phyloP scores from a whole-genome alignment of 2,797 vertebrate genomes.

The Balearica regulorum region DNA sequence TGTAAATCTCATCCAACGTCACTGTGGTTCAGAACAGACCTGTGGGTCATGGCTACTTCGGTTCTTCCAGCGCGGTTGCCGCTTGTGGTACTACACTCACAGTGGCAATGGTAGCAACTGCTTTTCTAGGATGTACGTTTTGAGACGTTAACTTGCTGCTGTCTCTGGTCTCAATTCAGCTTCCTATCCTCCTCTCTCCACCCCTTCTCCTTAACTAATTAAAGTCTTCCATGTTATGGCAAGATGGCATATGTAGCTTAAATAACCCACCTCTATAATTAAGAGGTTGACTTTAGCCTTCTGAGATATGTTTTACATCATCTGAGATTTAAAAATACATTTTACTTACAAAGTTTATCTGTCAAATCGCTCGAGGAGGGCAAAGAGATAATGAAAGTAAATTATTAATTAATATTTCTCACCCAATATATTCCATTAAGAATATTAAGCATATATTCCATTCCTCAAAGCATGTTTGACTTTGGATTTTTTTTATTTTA shows the following conservation, averaged over 20 bases:
- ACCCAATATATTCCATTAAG: background rate
- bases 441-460: background rate
- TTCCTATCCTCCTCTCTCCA: background rate
- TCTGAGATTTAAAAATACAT: conserved; percentile 19
- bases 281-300: conserved; percentile 26
- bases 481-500: background rate
- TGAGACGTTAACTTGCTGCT: background rate
- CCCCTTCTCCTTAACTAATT: background rate
- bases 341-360: background rate
- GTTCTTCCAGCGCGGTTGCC: background rate
- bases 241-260: conserved; percentile 17
- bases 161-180: background rate
- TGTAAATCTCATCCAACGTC: background rate
- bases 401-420: conserved; percentile 29
- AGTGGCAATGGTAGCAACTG: background rate
- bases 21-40: background rate
- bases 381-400: conserved; percentile 29
- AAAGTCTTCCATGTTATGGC: conserved; percentile 39
- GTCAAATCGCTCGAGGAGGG: conserved; percentile 12
- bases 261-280: conserved; percentile 29
- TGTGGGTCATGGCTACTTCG: background rate
- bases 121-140: background rate
- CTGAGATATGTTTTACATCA: conserved; percentile 6
- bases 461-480: background rate
- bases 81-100: background rate